phyloP scores from a whole-genome alignment of 2,113 vertebrate genomes.

The Balaeniceps rex region DNA sequence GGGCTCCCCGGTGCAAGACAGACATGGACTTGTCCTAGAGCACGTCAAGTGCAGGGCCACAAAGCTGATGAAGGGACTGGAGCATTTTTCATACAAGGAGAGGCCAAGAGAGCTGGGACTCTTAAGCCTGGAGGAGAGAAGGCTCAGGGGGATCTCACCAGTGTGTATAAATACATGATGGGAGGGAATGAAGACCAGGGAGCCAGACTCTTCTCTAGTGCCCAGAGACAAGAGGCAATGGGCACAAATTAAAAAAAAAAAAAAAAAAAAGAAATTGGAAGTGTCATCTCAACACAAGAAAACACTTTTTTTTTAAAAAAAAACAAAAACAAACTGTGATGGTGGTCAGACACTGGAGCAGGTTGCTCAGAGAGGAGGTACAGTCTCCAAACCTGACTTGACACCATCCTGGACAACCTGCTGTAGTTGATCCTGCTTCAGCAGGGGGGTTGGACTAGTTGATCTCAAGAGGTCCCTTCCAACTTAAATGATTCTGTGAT shows the following conservation, averaged over 20 bases:
- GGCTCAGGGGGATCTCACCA: neutral
- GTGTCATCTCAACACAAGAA: neutral
- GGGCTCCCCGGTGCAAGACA: neutral
- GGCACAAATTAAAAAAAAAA: neutral
- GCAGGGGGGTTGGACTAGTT: neutral
- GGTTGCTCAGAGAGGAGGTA: neutral
- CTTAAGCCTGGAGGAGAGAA: neutral
- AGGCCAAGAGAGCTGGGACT: neutral
- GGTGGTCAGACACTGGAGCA: neutral
- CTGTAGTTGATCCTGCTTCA: neutral
- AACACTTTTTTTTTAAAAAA: neutral
- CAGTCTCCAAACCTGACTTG: neutral
- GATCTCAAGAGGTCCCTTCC: neutral
- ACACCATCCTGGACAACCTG: neutral
- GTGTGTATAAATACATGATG: neutral
- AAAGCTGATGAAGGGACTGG: neutral
- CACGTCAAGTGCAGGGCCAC: neutral
- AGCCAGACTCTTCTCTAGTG: neutral
- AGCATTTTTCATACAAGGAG: neutral
- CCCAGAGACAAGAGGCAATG: neutral
- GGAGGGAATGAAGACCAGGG: neutral
- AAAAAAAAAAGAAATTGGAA: neutral
- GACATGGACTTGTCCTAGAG: neutral
- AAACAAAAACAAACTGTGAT: too few species aligned
- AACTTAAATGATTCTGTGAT: neutral